Conservation (phyloP, 2,797 vertebrate genomes). For the Channallabes apus region DNA sequence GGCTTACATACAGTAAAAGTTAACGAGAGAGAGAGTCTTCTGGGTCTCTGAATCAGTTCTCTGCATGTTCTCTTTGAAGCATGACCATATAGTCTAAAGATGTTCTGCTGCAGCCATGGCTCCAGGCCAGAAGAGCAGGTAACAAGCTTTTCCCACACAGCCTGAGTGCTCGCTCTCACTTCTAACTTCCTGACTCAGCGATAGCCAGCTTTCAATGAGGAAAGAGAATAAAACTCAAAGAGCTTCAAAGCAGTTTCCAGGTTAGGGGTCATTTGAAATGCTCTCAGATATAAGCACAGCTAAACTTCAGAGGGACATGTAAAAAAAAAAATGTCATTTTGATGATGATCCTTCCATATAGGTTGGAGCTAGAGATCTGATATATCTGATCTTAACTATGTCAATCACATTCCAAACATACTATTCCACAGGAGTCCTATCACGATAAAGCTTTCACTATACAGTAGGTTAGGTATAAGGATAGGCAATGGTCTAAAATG, state of each 20-base stretch:
- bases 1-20: conserved; percentile 47
- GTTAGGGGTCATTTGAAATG: conserved; percentile 40
- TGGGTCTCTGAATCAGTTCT: conserved; percentile 35
- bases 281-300: conserved; percentile 32
- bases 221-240: conserved; percentile 43
- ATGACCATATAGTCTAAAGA: conserved; percentile 36
- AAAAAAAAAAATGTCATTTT: conserved; percentile 14
- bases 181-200: conserved; percentile 49
- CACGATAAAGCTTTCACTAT: conserved; percentile 13
- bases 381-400: background rate
- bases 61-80: conserved; percentile 55
- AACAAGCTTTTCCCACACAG: conserved; percentile 53
- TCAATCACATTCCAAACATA: background rate
- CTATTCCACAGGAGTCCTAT: conserved; percentile 7
- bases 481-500: background rate
- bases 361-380: background rate
- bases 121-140: conserved; percentile 47
- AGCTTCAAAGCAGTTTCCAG: conserved; percentile 45
- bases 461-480: background rate
- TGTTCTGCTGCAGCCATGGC: conserved; percentile 41
- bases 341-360: conserved; percentile 3
- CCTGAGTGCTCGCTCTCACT: conserved; percentile 37
- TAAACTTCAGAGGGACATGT: background rate
- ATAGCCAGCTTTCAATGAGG: conserved; percentile 38
- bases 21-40: conserved; percentile 36